Percentiles rank a stretch among this genome's conserved stretches.
Evolutionary conservation across 1,140 invertebrate species (phyloP).

Genomic region (Armadillidium nasatum): DNA sequence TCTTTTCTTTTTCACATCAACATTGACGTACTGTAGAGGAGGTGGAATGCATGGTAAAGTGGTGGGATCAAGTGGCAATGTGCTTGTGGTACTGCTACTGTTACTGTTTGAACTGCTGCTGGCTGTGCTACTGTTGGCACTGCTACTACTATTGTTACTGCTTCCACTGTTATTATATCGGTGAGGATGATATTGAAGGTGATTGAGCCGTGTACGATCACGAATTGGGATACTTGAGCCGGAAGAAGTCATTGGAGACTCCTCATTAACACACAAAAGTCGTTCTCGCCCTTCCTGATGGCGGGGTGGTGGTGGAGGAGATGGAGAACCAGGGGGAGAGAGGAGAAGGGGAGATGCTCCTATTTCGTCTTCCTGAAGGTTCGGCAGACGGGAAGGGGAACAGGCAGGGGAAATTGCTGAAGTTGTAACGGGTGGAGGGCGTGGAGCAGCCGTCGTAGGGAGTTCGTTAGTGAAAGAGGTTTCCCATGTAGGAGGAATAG

Average conservation of each 20-base stretch:
- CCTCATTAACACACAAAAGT: constrained; percentile 30
- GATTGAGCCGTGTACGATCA: constrained; percentile 49
- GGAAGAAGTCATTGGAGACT: background rate
- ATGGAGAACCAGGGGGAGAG: background rate
- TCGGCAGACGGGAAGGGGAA: constrained; percentile 32
- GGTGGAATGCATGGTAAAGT: constrained; percentile 47
- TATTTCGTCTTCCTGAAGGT: constrained; percentile 23
- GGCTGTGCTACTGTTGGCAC: constrained; percentile 35
- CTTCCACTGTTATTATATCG: constrained; percentile 40
- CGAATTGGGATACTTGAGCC: constrained; percentile 37
- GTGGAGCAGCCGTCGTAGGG: constrained; percentile 17
- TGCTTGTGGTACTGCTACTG: constrained; percentile 51
- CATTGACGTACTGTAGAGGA: constrained; percentile 46
- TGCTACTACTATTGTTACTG: constrained; percentile 42
- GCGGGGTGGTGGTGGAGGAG: background rate
- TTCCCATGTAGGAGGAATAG: constrained; percentile 43
- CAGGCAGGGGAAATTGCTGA: constrained; percentile 46
- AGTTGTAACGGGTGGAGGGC: constrained; percentile 46
- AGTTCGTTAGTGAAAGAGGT: constrained; percentile 45
- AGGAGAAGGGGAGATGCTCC: background rate
- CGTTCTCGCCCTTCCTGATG: constrained; percentile 19
- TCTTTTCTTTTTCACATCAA: constrained; percentile 40
- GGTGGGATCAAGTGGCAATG: constrained; percentile 54
- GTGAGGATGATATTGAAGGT: constrained; percentile 45
- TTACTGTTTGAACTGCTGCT: constrained; percentile 42